These are phyloP conservation scores for Macrotus californicus DNA, from an alignment of 2,113 vertebrate genomes.

Conservation along the genomic window DNA sequence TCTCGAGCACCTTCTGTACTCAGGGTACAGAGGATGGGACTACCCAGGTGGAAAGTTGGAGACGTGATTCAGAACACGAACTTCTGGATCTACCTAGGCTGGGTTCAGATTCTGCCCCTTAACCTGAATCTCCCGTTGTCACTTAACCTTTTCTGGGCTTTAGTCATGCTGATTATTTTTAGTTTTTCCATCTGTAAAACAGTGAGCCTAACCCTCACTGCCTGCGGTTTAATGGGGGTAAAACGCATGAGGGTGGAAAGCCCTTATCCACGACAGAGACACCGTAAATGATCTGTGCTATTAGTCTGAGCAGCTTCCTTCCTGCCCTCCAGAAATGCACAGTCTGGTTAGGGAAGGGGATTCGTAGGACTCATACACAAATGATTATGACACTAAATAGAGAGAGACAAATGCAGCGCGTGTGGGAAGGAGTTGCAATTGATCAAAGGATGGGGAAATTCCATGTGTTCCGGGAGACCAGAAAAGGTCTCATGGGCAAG, in stretches of 20 bases:
- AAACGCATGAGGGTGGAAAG: not conserved
- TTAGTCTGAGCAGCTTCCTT: not conserved
- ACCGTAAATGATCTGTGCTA: not conserved
- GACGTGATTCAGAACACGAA: not conserved
- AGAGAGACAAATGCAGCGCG: not conserved
- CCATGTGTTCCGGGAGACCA: not conserved
- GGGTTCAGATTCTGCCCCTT: not conserved
- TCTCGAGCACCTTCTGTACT: not conserved
- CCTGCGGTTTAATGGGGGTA: not conserved
- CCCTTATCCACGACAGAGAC: not conserved
- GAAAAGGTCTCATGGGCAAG: not conserved
- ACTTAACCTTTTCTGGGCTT: not conserved
- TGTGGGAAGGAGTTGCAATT: not conserved
- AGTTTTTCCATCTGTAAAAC: not conserved
- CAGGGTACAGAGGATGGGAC: not conserved
- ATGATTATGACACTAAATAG: not conserved
- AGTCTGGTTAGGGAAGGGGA: not conserved
- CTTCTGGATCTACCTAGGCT: not conserved
- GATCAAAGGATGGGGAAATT: conserved; percentile 10
- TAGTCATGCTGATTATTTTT: not conserved
- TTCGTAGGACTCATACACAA: not conserved
- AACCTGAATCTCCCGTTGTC: not conserved
- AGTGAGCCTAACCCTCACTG: not conserved
- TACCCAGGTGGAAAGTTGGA: not conserved
- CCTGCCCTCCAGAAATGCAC: not conserved